Evolutionary conservation across 2,797 vertebrate genomes (phyloP).

Genomic region (Bucorvus abyssinicus): DNA sequence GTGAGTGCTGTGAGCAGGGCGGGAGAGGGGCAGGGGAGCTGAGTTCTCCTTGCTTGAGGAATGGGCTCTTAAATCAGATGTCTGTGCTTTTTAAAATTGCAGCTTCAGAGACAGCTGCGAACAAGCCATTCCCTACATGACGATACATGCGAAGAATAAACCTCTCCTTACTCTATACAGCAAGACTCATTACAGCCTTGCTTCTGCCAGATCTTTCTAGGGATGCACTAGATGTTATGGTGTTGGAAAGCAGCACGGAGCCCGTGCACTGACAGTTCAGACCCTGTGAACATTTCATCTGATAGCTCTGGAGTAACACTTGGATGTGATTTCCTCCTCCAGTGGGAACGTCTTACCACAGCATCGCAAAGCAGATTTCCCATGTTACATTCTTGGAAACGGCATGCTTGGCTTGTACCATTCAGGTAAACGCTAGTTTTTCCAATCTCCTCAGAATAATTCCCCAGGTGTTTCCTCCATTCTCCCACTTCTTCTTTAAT

Average conservation of each 20-base stretch:
- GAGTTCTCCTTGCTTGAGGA: background rate
- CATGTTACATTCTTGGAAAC: conserved; percentile 90
- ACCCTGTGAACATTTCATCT: background rate
- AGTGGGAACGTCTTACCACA: conserved; percentile 77
- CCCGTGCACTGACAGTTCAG: fast-evolving
- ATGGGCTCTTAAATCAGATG: background rate
- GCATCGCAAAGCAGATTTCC: conserved; percentile 95
- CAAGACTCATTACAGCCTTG: background rate
- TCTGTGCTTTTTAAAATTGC: background rate
- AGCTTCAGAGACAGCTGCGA: background rate
- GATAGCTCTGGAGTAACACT: background rate
- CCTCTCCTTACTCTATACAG: background rate
- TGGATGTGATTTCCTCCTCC: background rate
- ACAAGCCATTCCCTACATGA: background rate
- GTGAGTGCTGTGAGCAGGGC: background rate
- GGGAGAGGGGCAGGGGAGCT: background rate
- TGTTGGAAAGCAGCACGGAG: background rate
- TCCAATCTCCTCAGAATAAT: conserved; percentile 82
- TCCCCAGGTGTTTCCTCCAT: conserved; percentile 81
- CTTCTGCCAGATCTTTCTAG: background rate
- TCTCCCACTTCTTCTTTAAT: conserved; percentile 82
- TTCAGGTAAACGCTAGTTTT: conserved; percentile 88
- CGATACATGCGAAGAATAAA: background rate
- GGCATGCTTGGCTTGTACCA: conserved; percentile 82
- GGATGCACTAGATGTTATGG: background rate